These are phyloP conservation scores for Gobius niger DNA, from an alignment of 2,113 vertebrate genomes.

Conservation along the genomic window DNA sequence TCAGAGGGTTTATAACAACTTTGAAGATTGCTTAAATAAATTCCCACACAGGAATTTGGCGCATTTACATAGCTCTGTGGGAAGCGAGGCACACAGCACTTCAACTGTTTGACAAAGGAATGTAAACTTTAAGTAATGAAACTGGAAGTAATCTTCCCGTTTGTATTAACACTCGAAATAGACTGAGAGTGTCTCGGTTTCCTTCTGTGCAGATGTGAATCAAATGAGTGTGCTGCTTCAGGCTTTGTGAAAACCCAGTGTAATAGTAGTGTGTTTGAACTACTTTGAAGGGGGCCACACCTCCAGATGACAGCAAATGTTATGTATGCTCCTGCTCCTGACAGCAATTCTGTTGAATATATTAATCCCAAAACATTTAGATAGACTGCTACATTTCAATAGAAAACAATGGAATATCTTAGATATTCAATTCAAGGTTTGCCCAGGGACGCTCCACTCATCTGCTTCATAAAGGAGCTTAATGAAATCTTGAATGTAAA, in stretches of 20 bases:
- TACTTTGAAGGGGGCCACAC: conserved; percentile 29
- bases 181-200: background rate
- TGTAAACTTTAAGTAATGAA: background rate
- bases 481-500: background rate
- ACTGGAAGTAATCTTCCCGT: background rate
- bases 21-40: background rate
- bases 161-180: background rate
- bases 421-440: background rate
- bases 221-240: conserved; percentile 19
- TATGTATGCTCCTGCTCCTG: background rate
- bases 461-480: background rate
- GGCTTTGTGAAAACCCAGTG: conserved; percentile 8
- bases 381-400: background rate
- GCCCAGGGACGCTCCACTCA: background rate
- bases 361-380: background rate
- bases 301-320: conserved; percentile 17
- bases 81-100: background rate
- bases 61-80: background rate
- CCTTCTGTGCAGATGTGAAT: conserved; percentile 5
- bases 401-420: background rate
- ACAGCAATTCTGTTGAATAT: background rate
- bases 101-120: background rate
- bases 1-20: too few relatives aligned
- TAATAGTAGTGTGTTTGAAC: conserved; percentile 36
- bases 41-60: background rate